Percentiles rank a stretch among this genome's conserved stretches.
These are phyloP conservation scores for Cataglyphis hispanica DNA, from an alignment of 1,140 invertebrate genomes.

Conservation along the genomic window DNA sequence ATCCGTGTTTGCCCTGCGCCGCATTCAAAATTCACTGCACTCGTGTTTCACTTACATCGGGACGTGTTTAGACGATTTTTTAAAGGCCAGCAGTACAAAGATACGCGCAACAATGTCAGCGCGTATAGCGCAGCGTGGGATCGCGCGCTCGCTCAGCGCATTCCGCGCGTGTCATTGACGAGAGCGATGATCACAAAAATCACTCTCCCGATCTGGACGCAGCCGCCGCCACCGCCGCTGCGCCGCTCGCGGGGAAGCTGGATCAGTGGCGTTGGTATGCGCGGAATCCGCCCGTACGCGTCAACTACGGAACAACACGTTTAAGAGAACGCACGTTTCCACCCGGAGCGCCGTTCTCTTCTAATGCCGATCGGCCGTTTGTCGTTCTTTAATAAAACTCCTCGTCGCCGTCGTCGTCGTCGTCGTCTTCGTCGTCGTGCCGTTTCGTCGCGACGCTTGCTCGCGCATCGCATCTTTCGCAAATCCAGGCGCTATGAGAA, in stretches of 20 bases:
- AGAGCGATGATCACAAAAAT: slow-evolving; percentile 76
- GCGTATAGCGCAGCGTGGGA: slow-evolving; percentile 56
- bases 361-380: neutral
- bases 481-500: slow-evolving; percentile 10
- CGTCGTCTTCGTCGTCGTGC: neutral
- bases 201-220: slow-evolving; percentile 81
- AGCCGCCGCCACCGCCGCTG: slow-evolving; percentile 70
- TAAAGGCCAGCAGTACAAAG: neutral
- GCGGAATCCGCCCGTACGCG: slow-evolving; percentile 62
- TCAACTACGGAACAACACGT: slow-evolving; percentile 21
- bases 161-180: slow-evolving; percentile 82
- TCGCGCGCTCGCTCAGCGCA: slow-evolving; percentile 78
- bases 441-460: neutral
- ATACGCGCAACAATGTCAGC: slow-evolving; percentile 54
- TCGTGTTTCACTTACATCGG: neutral
- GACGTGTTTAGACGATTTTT: slow-evolving; percentile 33
- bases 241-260: slow-evolving; percentile 58
- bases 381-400: slow-evolving; percentile 33
- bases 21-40: slow-evolving; percentile 35
- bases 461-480: slow-evolving; percentile 41
- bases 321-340: slow-evolving; percentile 50
- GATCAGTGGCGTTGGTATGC: slow-evolving; percentile 67
- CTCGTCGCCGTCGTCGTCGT: neutral
- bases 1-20: slow-evolving; percentile 10
- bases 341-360: slow-evolving; percentile 18